Conservation (phyloP, 2,113 vertebrate species). For the Eulemur rufifrons region DNA sequence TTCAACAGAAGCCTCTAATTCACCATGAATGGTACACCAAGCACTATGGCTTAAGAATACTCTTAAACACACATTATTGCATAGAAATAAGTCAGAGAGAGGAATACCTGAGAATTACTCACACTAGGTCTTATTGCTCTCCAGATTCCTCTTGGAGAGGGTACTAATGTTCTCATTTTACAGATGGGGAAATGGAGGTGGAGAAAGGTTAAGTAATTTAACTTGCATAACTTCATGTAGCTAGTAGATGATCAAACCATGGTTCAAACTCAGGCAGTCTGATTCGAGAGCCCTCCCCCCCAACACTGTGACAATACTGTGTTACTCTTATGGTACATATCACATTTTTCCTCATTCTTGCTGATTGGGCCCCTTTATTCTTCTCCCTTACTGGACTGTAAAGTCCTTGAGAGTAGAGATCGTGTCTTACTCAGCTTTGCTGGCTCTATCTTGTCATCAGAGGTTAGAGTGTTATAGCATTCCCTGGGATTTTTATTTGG, state of each 20-base stretch:
- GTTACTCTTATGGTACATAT: not conserved
- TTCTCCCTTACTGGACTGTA: not conserved
- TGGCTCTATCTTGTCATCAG: not conserved
- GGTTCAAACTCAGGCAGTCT: not conserved
- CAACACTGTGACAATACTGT: not conserved
- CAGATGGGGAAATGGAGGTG: not conserved
- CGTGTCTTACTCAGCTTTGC: not conserved
- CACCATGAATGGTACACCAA: not conserved
- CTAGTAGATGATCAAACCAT: not conserved
- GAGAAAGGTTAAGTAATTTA: constrained; percentile 12
- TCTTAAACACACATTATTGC: not conserved
- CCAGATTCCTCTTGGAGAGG: not conserved
- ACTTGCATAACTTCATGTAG: not conserved
- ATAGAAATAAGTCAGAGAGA: not conserved
- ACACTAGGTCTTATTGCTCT: not conserved
- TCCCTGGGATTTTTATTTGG: not conserved
- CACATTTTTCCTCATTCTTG: not conserved
- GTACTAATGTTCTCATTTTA: not conserved
- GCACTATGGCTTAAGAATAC: not conserved
- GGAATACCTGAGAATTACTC: not conserved
- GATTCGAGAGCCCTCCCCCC: not conserved
- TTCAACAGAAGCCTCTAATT: not conserved
- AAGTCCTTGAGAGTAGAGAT: not conserved
- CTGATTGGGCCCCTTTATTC: not conserved
- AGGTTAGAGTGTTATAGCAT: not conserved